These are phyloP conservation scores for Elysia crispata DNA, from an alignment of 2,888 invertebrate species.

Conservation along the genomic window DNA sequence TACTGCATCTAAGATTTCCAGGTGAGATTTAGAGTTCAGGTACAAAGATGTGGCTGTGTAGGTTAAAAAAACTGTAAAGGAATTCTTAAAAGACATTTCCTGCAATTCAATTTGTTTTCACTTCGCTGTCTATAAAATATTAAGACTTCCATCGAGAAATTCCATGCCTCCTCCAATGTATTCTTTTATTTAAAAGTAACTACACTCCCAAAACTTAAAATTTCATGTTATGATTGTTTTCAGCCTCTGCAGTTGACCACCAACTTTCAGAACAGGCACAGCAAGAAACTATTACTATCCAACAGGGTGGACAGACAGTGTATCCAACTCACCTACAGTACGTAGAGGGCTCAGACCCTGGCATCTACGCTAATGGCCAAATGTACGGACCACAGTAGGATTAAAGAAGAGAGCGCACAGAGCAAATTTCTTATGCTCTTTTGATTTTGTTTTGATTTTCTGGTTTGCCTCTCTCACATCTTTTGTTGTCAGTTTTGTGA, in stretches of 20 bases:
- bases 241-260: conserved; percentile 63
- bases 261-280: conserved; percentile 77
- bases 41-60: too few relatives aligned
- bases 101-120: too few relatives aligned
- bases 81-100: too few relatives aligned
- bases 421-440: conserved; percentile 12
- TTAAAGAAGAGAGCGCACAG: neutral
- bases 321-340: conserved; percentile 83
- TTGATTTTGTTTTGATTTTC: conserved; percentile 26
- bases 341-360: conserved; percentile 82
- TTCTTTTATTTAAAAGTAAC: neutral
- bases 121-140: neutral
- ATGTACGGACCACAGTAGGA: conserved; percentile 79
- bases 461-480: conserved; percentile 33
- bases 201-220: too few relatives aligned
- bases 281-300: conserved; percentile 77
- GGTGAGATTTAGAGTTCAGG: too few relatives aligned
- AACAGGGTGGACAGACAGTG: conserved; percentile 74
- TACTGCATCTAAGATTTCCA: too few relatives aligned
- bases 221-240: neutral
- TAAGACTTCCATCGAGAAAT: neutral
- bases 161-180: neutral
- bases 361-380: conserved; percentile 83
- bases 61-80: too few relatives aligned
- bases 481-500: conserved; percentile 21